Base-by-base conservation (phyloP, 2,888 invertebrate species). In the Noctua fimbriata region DNA sequence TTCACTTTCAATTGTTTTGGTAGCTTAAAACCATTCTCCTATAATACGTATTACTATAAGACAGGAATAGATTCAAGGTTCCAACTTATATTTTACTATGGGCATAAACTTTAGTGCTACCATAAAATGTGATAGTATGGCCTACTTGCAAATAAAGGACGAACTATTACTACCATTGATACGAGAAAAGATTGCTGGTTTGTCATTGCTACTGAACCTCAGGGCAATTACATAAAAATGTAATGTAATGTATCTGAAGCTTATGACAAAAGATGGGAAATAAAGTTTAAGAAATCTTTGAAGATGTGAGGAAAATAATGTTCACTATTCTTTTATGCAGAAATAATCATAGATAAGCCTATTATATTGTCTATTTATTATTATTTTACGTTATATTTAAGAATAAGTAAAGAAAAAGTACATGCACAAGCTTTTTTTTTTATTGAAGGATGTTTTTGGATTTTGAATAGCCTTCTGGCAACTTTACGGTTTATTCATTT, bases 71-170 rank as follows among this genome's bases (percentile, higher is more conserved):
- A 71, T 28, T 71, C 52, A 73, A 84, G 60, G 65, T 66, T 44
- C 28, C 44, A 18, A 21, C 18, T 58, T 52, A 44, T 52, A 58
- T 79, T 73, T 79, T 52, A 80, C 18, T 63, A 55, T 16, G 41
- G 41, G 1, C 60, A 74, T 79, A 85, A 82, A 82, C 1, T 79
- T 84, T 73, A 71, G 24, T 66, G 55, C 49, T 32, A 1, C 14
- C 32, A 80, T 80, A 85, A 83, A 82, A 82, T n/a, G 36, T 60
- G n/a, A 79, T 73, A 66, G 73, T 74, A 55, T 55, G 60, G 49
- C 4, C 24, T 41, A 41, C 60, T 85, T 63, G 47, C 55, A 73
- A 69, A 73, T 71, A 73, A 49, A 80, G n/a, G 47, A 47, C 70
- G 18, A 73, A 67, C 69, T 70, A 28, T 85, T 66, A 63, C 60